Conservation (phyloP, 2,888 invertebrate genomes). For the Drosophila mercatorum region DNA sequence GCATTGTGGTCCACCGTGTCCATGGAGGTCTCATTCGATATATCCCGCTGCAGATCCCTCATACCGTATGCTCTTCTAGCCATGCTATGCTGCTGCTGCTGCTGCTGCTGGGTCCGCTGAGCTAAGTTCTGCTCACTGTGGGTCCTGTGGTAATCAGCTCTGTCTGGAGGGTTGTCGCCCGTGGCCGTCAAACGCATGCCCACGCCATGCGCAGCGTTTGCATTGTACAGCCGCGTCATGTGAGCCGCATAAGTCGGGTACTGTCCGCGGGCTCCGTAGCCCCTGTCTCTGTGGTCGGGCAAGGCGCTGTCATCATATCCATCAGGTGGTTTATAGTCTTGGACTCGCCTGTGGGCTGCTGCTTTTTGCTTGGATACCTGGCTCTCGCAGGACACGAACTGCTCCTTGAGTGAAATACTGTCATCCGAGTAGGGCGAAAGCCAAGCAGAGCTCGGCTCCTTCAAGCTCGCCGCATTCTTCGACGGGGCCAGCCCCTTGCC, state of each 20-base stretch:
- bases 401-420: neutral
- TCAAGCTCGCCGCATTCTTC: neutral
- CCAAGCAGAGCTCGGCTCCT: neutral
- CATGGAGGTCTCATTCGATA: constrained; percentile 18
- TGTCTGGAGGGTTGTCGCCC: neutral
- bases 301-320: neutral
- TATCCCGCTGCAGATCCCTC: neutral
- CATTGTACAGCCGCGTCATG: neutral
- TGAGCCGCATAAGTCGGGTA: neutral
- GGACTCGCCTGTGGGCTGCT: neutral
- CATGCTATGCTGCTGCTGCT: neutral
- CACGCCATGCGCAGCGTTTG: neutral
- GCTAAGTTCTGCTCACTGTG: neutral
- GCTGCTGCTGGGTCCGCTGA: no score
- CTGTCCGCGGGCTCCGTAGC: no score
- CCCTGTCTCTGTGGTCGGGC: neutral
- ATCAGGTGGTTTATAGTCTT: no score
- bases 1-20: constrained; percentile 7
- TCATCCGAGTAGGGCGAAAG: neutral
- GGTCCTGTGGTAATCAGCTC: neutral
- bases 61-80: neutral
- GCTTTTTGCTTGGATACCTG: neutral
- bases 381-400: neutral
- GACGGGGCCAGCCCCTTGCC: neutral
- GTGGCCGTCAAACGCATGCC: neutral